Evolutionary conservation across 2,888 invertebrate species (phyloP).

Genomic region (Folsomia manolachei): DNA sequence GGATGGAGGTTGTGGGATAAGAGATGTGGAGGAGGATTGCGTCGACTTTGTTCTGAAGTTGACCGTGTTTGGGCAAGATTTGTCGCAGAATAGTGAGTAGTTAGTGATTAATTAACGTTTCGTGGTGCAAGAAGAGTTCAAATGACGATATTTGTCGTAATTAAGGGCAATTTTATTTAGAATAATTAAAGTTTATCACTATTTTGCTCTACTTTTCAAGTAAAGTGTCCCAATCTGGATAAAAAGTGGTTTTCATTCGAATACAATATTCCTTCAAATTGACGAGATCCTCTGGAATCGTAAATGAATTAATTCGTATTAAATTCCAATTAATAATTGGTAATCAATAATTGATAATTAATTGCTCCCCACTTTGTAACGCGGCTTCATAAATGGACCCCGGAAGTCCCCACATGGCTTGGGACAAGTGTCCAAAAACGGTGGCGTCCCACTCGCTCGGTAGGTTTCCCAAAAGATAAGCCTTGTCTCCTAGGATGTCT

Average conservation of each 20-base stretch:
- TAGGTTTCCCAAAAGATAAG: conserved; percentile 44
- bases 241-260: conserved; percentile 38
- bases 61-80: conserved; percentile 27
- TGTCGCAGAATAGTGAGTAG: not conserved
- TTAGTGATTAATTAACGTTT: not conserved
- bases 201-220: conserved; percentile 16
- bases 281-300: conserved; percentile 26
- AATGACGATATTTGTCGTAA: not conserved
- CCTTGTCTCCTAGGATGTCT: conserved; percentile 38
- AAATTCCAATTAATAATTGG: too few species aligned
- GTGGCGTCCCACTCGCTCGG: conserved; percentile 52
- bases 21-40: conserved; percentile 12
- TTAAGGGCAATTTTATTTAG: not conserved
- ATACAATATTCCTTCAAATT: conserved; percentile 36
- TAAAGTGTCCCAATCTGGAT: conserved; percentile 37
- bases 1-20: conserved; percentile 6
- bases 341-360: not conserved
- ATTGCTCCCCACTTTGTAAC: conserved; percentile 43
- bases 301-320: conserved; percentile 9
- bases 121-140: too few species aligned
- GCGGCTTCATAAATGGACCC: conserved; percentile 48
- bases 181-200: too few species aligned
- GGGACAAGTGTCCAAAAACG: conserved; percentile 54
- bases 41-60: conserved; percentile 22
- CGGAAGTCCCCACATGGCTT: conserved; percentile 52